Evolutionary conservation across 2,113 vertebrate species (phyloP), one percentile per base, ranked within the genome.

Genomic region (Bubo bubo): DNA sequence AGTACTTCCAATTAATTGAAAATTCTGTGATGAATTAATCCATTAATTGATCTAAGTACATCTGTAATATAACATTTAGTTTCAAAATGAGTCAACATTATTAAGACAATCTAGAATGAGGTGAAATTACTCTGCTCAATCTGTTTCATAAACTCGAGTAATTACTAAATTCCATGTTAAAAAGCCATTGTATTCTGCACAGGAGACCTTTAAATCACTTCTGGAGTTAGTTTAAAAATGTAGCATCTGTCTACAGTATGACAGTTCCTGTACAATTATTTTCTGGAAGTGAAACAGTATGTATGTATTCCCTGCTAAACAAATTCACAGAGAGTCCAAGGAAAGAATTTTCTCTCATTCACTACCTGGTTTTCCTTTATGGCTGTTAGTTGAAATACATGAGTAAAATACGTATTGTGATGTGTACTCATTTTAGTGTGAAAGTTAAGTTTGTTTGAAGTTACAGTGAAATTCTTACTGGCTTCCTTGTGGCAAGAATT

Each of bases 151-250:
- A 96, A 89, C 55, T 84, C 2, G 2, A 94, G 39, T 68, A 95
- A 92, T 92, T 95, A 82, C 68, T 92, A 79, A 28, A 59, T 94
- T 92, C 72, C 1, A 2, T 89, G 22, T 87, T 95, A 67, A 81
- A 82, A 92, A 81, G 11, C 30, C 52, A 68, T 84, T 92, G 39
- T 80, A 49, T 84, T 91, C 50, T 81, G 60, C 76, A 82, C 21
- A 79, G 43, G 76, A 89, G 83, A 81, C 63, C 21, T 93, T 77
- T 89, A 90, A 95, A 83, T 86, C 45, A 77, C 62, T 94, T 62
- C 49, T 75, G 64, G 43, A 89, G 77, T 67, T 76, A 80, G 28
- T 92, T 88, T 14, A 32, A 91, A 88, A 91, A 79, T 53, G 64
- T 80, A 59, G 24, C 24, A 72, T 88, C 27, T 84, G 14, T 67